These are phyloP conservation scores for Scaptomyza cyrtandrae DNA, from an alignment of 2,888 invertebrate genomes.

Conservation along the genomic window DNA sequence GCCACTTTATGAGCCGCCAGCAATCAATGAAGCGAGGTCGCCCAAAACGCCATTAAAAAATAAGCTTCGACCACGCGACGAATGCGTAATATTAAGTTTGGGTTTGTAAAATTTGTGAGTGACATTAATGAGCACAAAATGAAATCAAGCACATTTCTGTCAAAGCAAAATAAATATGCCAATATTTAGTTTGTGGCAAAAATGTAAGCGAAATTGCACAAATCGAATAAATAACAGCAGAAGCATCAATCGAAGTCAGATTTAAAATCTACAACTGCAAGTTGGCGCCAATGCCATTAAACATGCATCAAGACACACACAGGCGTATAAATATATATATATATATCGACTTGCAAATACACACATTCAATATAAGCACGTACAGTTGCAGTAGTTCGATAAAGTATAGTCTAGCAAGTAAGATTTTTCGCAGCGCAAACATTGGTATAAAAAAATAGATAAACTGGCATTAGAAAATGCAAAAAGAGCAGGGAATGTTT, in stretches of 20 bases:
- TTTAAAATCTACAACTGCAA: conserved; percentile 19
- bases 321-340: conserved; percentile 19
- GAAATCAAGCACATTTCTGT: conserved; percentile 20
- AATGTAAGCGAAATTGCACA: conserved; percentile 34
- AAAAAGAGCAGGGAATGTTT: not conserved
- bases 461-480: conserved; percentile 34
- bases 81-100: conserved; percentile 34
- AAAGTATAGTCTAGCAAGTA: not conserved
- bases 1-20: conserved; percentile 31
- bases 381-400: conserved; percentile 26
- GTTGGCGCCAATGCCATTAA: conserved; percentile 33
- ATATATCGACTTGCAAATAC: conserved; percentile 11
- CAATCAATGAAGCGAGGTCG: conserved; percentile 50
- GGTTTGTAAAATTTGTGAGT: conserved; percentile 7
- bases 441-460: conserved; percentile 54
- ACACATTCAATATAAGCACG: conserved; percentile 9
- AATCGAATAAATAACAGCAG: conserved; percentile 31
- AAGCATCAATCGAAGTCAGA: conserved; percentile 27
- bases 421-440: conserved; percentile 38
- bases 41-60: conserved; percentile 31
- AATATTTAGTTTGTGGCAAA: not conserved
- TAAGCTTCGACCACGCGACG: conserved; percentile 5
- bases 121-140: conserved; percentile 39
- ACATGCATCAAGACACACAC: not conserved
- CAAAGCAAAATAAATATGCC: conserved; percentile 15